Percentiles rank a stretch among this genome's conserved stretches.
Evolutionary conservation across 2,888 invertebrate genomes (phyloP).

Genomic region (Siphlonurus alternatus): DNA sequence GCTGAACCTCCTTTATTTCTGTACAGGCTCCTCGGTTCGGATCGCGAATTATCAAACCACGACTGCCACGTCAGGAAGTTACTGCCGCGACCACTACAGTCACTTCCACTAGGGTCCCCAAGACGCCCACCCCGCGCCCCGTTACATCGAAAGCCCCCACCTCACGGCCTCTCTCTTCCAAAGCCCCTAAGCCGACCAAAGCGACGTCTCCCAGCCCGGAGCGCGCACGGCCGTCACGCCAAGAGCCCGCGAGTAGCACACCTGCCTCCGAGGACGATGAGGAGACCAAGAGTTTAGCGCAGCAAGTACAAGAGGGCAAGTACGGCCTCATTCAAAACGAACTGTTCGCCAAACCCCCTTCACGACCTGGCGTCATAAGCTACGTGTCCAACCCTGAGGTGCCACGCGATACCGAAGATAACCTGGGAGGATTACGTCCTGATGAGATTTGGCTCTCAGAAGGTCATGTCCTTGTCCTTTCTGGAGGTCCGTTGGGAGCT

Average conservation of each 20-base stretch:
- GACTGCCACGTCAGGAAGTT: neutral
- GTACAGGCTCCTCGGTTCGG: neutral
- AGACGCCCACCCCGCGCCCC: neutral
- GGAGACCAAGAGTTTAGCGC: conserved; percentile 67
- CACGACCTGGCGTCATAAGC: conserved; percentile 66
- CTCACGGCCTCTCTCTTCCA: too few species aligned
- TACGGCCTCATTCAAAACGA: conserved; percentile 78
- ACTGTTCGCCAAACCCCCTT: conserved; percentile 49
- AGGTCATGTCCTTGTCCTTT: conserved; percentile 66
- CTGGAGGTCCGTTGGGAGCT: conserved; percentile 50
- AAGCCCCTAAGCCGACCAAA: too few species aligned
- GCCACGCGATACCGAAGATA: conserved; percentile 59
- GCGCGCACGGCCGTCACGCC: conserved; percentile 8
- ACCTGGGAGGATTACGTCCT: conserved; percentile 62
- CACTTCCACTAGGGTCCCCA: neutral
- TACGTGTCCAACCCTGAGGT: conserved; percentile 68
- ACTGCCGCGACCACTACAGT: neutral
- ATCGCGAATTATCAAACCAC: neutral
- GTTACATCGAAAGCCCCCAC: too few species aligned
- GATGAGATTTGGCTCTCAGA: conserved; percentile 84
- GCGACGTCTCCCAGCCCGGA: too few species aligned
- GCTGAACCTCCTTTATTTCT: too few species aligned
- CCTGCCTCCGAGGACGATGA: conserved; percentile 27
- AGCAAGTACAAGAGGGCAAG: conserved; percentile 80
- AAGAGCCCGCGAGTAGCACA: neutral